A percentile compares a stretch with the other conserved stretches of the same genome.
These are phyloP conservation scores for Patella caerulea DNA, from an alignment of 2,888 invertebrate genomes.

Conservation along the genomic window DNA sequence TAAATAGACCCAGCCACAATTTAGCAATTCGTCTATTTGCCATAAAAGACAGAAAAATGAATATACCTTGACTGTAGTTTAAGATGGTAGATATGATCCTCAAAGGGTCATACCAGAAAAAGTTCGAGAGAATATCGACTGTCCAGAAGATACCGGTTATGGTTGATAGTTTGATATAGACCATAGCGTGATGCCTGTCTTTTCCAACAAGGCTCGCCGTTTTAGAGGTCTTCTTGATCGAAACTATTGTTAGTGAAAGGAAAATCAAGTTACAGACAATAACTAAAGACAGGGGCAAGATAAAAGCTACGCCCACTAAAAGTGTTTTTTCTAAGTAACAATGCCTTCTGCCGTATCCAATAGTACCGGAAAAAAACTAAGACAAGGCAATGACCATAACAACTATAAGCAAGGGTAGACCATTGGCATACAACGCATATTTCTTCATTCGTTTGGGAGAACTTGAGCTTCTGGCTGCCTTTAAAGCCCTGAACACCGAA, in stretches of 20 bases:
- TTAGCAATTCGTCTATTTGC: conserved; percentile 39
- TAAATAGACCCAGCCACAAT: conserved; percentile 22
- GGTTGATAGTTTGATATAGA: conserved; percentile 45
- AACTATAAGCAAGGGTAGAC: conserved; percentile 17
- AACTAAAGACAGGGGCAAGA: conserved; percentile 40
- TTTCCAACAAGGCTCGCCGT: conserved; percentile 17
- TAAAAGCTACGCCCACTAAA: conserved; percentile 37
- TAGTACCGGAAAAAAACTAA: conserved; percentile 13
- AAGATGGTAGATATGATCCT: conserved; percentile 40
- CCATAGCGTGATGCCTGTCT: conserved; percentile 33
- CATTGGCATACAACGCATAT: conserved; percentile 22
- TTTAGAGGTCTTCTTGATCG: conserved; percentile 35
- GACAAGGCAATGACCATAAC: conserved; percentile 19
- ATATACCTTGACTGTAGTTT: conserved; percentile 46
- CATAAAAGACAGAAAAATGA: conserved; percentile 45
- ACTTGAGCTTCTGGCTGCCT: conserved; percentile 9
- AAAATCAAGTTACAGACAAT: conserved; percentile 44
- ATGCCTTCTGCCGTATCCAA: conserved; percentile 36
- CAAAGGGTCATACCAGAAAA: conserved; percentile 32
- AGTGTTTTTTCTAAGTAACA: conserved; percentile 34
- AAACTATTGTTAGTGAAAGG: conserved; percentile 39
- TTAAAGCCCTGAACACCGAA: conserved; percentile 26
- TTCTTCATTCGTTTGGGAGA: conserved; percentile 22
- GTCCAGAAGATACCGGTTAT: conserved; percentile 51
- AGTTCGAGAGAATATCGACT: conserved; percentile 41